These are phyloP conservation scores for Lasioglossum lativentre DNA, from an alignment of 2,888 invertebrate species.

Conservation along the genomic window DNA sequence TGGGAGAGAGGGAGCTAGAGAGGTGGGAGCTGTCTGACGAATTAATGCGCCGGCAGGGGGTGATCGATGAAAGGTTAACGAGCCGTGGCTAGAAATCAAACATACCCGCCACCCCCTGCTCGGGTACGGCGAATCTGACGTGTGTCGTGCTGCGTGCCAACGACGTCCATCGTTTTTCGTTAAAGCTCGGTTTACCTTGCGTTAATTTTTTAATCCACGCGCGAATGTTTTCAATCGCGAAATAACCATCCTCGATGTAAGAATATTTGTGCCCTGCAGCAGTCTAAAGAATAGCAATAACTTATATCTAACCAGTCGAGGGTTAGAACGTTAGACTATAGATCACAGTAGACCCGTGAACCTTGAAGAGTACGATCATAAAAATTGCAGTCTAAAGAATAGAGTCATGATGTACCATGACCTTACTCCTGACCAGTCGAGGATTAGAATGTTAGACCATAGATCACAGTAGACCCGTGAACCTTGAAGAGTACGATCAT, in stretches of 20 bases:
- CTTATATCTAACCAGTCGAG: not conserved
- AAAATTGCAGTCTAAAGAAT: not conserved
- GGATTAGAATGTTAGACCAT: not conserved
- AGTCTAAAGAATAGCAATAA: too few relatives aligned
- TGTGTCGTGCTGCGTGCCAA: slow-evolving; percentile 14
- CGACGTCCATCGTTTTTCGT: slow-evolving; percentile 1
- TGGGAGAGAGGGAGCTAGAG: not conserved
- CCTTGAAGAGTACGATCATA: not conserved
- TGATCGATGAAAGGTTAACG: slow-evolving; percentile 78
- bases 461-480: not conserved
- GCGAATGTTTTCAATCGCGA: not conserved
- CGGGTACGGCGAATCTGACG: slow-evolving; percentile 58
- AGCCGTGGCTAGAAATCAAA: slow-evolving; percentile 75
- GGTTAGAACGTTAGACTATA: not conserved
- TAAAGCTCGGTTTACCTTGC: not conserved
- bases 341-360: not conserved
- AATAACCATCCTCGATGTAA: not conserved
- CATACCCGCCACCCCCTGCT: slow-evolving; percentile 44
- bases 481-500: not conserved
- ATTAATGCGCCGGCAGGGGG: slow-evolving; percentile 61
- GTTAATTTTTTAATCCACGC: not conserved
- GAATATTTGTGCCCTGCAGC: not conserved
- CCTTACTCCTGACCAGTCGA: not conserved
- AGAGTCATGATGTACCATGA: not conserved
- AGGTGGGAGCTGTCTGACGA: slow-evolving; percentile 44